Evolutionary conservation across 2,888 invertebrate species (phyloP).

Genomic region (Leuctra nigra): DNA sequence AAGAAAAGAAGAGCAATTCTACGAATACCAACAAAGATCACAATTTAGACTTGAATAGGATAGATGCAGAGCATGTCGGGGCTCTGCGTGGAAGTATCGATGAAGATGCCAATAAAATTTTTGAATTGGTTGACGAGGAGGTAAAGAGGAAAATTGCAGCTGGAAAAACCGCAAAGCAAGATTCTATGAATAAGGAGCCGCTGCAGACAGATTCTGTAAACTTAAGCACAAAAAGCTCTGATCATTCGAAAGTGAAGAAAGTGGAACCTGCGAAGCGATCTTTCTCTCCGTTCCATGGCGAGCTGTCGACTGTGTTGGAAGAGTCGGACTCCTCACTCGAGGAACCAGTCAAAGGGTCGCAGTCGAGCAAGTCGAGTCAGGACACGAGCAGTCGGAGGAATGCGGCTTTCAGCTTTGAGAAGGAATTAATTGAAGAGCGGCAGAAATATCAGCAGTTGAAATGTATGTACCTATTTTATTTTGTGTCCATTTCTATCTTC

Average conservation of each 20-base stretch:
- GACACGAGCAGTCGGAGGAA: not conserved
- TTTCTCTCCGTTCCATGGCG: not conserved
- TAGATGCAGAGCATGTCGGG: not conserved
- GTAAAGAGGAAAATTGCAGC: conserved; percentile 18
- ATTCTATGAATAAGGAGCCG: not conserved
- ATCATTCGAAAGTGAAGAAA: not conserved
- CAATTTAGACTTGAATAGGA: conserved; percentile 12
- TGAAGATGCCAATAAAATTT: conserved; percentile 11
- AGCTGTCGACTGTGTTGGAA: conserved; percentile 8
- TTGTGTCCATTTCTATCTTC: too few species aligned
- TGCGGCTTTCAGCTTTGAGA: not conserved
- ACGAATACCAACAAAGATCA: not conserved
- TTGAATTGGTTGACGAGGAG: conserved; percentile 17
- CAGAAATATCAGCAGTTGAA: not conserved
- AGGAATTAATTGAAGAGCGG: not conserved
- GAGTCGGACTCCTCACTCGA: conserved; percentile 1
- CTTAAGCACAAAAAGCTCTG: not conserved
- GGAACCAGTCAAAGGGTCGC: not conserved
- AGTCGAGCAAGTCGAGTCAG: not conserved
- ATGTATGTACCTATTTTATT: not conserved
- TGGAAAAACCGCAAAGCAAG: not conserved
- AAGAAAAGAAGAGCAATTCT: not conserved
- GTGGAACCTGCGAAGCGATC: not conserved
- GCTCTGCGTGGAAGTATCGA: not conserved
- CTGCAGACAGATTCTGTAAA: not conserved